Percentiles rank a stretch among this genome's conserved stretches.
These are phyloP conservation scores for Pachyramphus minor DNA, from an alignment of 2,113 vertebrate genomes.

Conservation along the genomic window DNA sequence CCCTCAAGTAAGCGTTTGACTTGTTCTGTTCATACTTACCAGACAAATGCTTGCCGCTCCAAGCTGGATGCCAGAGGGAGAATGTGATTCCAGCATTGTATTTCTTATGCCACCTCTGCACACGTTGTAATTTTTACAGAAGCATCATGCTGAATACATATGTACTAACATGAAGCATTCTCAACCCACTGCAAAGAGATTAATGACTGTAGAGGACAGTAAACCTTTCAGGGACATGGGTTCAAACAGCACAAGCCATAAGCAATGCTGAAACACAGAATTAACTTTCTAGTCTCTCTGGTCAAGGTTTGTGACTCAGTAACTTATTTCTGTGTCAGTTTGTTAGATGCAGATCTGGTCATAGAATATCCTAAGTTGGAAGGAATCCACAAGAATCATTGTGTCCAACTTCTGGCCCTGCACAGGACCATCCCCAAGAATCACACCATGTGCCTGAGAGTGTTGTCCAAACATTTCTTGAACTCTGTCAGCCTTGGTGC, in stretches of 20 bases:
- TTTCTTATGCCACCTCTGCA: neutral
- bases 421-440: neutral
- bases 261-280: neutral
- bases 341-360: neutral
- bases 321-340: neutral
- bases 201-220: neutral
- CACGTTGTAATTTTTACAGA: neutral
- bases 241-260: neutral
- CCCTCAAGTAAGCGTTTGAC: neutral
- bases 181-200: neutral
- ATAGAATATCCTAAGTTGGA: neutral
- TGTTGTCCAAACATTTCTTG: neutral
- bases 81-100: neutral
- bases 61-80: neutral
- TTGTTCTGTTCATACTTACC: neutral
- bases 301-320: neutral
- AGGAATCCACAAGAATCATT: neutral
- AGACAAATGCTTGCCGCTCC: neutral
- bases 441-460: too few species aligned
- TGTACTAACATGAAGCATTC: neutral
- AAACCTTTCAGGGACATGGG: neutral
- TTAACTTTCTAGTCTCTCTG: neutral
- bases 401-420: neutral
- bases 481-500: neutral
- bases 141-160: neutral